Percentiles rank a stretch among this genome's conserved stretches.
These are phyloP conservation scores for Dolichallabes microphthalmus DNA, from an alignment of 2,113 vertebrate genomes.

Conservation along the genomic window DNA sequence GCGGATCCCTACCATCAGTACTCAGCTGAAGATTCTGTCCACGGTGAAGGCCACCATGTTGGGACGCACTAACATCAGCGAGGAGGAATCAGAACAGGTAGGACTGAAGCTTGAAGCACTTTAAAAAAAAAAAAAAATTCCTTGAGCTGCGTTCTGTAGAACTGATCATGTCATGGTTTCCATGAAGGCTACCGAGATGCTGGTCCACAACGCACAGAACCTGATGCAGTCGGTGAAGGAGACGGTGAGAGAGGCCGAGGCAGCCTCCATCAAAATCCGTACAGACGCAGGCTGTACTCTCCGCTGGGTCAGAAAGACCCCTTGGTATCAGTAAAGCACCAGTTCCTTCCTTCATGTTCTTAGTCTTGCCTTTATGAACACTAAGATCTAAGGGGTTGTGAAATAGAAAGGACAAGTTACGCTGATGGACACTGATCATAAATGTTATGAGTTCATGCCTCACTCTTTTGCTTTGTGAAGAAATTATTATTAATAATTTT, in stretches of 20 bases:
- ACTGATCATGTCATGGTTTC: slow-evolving; percentile 4
- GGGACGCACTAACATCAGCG: slow-evolving; percentile 96
- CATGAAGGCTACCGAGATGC: slow-evolving; percentile 91
- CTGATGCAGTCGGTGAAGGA: slow-evolving; percentile 99
- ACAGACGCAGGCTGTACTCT: slow-evolving; percentile 95
- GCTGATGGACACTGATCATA: slow-evolving; percentile 30
- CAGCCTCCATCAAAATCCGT: slow-evolving; percentile 98
- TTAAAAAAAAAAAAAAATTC: background rate
- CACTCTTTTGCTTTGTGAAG: slow-evolving; percentile 35
- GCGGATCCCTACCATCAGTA: slow-evolving; percentile 96
- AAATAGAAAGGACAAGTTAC: slow-evolving; percentile 8
- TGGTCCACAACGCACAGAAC: slow-evolving; percentile 99
- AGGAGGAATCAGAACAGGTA: slow-evolving; percentile 97
- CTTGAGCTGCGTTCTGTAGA: background rate
- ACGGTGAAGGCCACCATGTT: slow-evolving; percentile 99
- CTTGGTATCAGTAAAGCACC: slow-evolving; percentile 92
- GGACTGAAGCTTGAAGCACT: slow-evolving; percentile 3
- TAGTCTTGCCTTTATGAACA: slow-evolving; percentile 17
- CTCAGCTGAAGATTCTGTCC: slow-evolving; percentile 97
- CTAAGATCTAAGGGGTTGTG: background rate
- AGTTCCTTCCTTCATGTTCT: background rate
- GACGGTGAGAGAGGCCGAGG: slow-evolving; percentile 97
- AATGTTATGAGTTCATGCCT: slow-evolving; percentile 24
- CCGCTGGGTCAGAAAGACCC: slow-evolving; percentile 97
- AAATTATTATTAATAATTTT: background rate